Percentiles rank a stretch among this genome's conserved stretches.
Evolutionary conservation across 2,797 vertebrate genomes (phyloP).

Genomic region (Borostomias antarcticus): DNA sequence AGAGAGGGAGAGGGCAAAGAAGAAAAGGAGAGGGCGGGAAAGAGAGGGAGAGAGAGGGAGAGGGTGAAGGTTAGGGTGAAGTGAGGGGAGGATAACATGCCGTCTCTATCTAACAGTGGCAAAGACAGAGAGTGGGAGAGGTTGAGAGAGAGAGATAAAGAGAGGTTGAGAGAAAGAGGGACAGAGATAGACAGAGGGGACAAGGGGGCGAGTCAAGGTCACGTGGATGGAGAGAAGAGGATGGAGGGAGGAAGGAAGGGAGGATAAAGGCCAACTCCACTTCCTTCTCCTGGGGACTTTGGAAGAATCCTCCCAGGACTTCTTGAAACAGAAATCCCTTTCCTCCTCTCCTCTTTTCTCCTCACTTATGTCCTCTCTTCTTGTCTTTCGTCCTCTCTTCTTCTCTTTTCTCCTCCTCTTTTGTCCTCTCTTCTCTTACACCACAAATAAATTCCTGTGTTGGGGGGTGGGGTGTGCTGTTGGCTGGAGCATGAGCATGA

Average conservation of each 20-base stretch:
- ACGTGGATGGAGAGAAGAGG: background rate
- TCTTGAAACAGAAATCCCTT: slow-evolving; percentile 65
- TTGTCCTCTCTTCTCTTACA: slow-evolving; percentile 45
- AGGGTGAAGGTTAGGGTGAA: no score
- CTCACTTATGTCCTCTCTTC: slow-evolving; percentile 56
- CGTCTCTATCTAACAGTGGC: background rate
- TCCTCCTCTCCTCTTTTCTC: slow-evolving; percentile 58
- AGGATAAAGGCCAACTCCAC: background rate
- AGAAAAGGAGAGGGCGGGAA: background rate
- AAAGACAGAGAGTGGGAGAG: background rate
- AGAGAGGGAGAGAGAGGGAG: background rate
- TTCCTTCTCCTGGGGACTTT: slow-evolving; percentile 24
- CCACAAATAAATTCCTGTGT: slow-evolving; percentile 38
- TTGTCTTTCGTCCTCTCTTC: slow-evolving; percentile 54
- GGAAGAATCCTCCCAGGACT: slow-evolving; percentile 57
- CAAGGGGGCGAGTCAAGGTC: slow-evolving; percentile 9
- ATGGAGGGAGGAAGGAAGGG: background rate
- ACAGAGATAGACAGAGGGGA: background rate
- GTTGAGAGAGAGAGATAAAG: background rate
- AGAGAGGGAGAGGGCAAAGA: background rate
- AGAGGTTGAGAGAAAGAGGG: background rate
- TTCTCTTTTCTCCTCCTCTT: slow-evolving; percentile 47
- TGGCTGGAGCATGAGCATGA: background rate
- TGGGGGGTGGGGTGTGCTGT: slow-evolving; percentile 18
- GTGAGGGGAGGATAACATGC: no score